phyloP scores from a whole-genome alignment of 2,113 vertebrate species.

The Suricata suricatta region DNA sequence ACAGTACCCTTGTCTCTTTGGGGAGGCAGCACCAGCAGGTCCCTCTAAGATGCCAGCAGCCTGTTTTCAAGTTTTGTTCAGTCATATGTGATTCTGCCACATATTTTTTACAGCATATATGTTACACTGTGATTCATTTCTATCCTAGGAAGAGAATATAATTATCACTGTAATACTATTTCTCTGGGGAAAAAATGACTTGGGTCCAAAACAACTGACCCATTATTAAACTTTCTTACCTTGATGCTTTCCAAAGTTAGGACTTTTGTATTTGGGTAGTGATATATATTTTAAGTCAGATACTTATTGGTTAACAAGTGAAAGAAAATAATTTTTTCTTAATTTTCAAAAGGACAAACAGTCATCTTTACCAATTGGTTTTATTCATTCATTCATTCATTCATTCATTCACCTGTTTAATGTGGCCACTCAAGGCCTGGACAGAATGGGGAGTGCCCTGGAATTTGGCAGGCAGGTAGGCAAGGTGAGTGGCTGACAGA shows the following conservation, averaged over 20 bases:
- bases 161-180: neutral
- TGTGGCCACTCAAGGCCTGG: neutral
- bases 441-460: neutral
- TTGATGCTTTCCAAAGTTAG: neutral
- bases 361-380: neutral
- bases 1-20: neutral
- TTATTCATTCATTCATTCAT: neutral
- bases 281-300: constrained; percentile 16
- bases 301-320: neutral
- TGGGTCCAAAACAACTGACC: neutral
- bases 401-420: neutral
- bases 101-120: neutral
- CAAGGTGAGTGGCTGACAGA: neutral
- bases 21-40: neutral
- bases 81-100: neutral
- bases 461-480: neutral
- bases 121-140: neutral
- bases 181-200: neutral
- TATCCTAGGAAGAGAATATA: neutral
- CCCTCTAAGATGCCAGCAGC: neutral
- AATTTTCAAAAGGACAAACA: constrained; percentile 15
- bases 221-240: constrained; percentile 30
- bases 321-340: neutral
- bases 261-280: neutral
- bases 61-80: neutral